These are phyloP conservation scores for Drosophila histrio DNA, from an alignment of 2,888 invertebrate species.

Conservation along the genomic window DNA sequence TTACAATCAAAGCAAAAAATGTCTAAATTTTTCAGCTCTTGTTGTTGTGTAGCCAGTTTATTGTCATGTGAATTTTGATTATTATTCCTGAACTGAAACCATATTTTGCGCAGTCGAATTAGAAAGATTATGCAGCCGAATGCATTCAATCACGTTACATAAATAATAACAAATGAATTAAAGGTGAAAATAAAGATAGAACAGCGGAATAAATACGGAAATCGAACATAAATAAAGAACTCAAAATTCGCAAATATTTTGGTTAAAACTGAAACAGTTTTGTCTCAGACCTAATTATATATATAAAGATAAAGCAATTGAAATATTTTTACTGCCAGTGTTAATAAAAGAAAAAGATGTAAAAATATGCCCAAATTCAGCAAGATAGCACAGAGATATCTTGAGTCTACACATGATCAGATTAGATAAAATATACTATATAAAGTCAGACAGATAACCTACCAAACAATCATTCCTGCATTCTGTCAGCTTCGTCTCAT, in stretches of 20 bases:
- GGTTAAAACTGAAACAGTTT: not conserved
- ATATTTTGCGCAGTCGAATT: slow-evolving; percentile 44
- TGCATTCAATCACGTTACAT: slow-evolving; percentile 41
- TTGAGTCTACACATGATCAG: not conserved
- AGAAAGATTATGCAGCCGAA: slow-evolving; percentile 2
- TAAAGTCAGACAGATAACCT: not conserved
- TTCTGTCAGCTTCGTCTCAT: slow-evolving; percentile 2
- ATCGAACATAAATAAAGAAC: slow-evolving; percentile 12
- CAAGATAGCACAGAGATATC: not conserved
- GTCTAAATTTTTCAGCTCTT: slow-evolving; percentile 26
- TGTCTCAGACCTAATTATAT: not conserved
- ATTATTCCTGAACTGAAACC: slow-evolving; percentile 21
- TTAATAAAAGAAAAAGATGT: too few species aligned
- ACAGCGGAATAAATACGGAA: slow-evolving; percentile 9
- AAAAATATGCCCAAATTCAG: not conserved
- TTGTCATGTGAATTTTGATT: slow-evolving; percentile 50
- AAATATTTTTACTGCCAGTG: slow-evolving; percentile 8
- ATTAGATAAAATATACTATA: slow-evolving; percentile 15
- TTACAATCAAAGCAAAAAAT: slow-evolving; percentile 45
- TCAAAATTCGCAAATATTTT: not conserved
- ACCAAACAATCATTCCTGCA: not conserved
- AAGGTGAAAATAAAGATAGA: slow-evolving; percentile 2
- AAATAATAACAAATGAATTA: slow-evolving; percentile 26
- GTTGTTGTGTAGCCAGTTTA: slow-evolving; percentile 42
- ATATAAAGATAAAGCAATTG: slow-evolving; percentile 5